Evolutionary conservation across 2,113 vertebrate species (phyloP), one percentile per base, ranked within the genome.

Genomic region (Aspidoscelis tigris): DNA sequence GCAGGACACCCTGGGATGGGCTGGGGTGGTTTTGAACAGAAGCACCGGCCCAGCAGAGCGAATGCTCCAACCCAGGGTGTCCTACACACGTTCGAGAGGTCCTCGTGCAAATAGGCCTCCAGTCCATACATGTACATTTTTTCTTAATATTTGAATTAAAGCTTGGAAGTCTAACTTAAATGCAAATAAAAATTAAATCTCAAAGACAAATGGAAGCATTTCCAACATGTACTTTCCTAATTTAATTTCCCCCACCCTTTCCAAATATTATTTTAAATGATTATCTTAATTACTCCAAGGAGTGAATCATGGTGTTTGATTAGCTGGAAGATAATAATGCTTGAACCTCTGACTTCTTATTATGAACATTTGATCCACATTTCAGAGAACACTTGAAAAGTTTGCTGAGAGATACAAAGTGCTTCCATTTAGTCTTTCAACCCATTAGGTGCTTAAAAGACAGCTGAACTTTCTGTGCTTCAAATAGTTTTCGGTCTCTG

Each of bases 391-490:
- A 64, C 53, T 78, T 78, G 83, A 78, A 72, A 21, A 55, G 76
- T 47, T 84, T 84, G 53, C 76, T 72, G 83, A 47, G 16, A 71
- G 53, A 73, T 26, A 18, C 39, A 44, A 82, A 82, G 24, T 47
- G 26, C 76, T 61, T 64, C 68, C 43, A 44, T 72, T 78, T 78
- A 84, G 71, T 64, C 68, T 78, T 65, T 43, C 76, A 41, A 66
- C 43, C 78, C 76, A 70, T 78, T 78, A 11, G 26, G 66, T 73
- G 21, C 43, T 73, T 66, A 68, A 77, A 58, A 78, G 69, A 39
- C 61, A 39, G 61, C 43, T 50, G 55, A 41, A 64, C 50, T 33
- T 58, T 43, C 64, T 71, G 65, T 76, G 74, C 26, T 81, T 81
- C 58, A 4, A 61, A 61, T 2, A 61, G 58, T 12, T 16, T 16